A percentile compares a stretch with the other conserved stretches of the same genome.
Conservation (phyloP, 2,113 vertebrate genomes). For the Catagonus wagneri region DNA sequence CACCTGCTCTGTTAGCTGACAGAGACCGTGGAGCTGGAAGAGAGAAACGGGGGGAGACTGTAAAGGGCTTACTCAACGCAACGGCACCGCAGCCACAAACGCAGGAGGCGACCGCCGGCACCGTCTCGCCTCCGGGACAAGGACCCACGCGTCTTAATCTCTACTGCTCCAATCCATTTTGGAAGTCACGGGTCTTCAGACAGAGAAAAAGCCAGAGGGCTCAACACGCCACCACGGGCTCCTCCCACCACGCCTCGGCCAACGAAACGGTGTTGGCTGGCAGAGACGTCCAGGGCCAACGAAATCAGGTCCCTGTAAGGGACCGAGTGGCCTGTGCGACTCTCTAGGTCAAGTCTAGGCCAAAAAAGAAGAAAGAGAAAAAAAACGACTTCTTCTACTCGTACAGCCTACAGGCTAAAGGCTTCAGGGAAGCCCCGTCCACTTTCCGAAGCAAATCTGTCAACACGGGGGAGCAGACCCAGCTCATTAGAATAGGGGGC, state of each 20-base stretch:
- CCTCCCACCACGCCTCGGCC: background rate
- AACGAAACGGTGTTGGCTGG: background rate
- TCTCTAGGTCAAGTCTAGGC: background rate
- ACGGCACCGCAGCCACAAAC: background rate
- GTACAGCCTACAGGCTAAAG: background rate
- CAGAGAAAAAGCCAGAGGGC: background rate
- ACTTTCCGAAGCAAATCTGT: background rate
- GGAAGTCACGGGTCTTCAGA: slow-evolving; percentile 2
- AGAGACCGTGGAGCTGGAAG: slow-evolving; percentile 87
- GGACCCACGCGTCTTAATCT: background rate
- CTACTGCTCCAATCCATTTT: background rate
- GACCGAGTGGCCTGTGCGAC: background rate
- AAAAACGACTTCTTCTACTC: background rate
- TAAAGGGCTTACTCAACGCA: slow-evolving; percentile 74
- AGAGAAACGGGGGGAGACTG: slow-evolving; percentile 77
- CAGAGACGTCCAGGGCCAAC: background rate
- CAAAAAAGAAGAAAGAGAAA: background rate
- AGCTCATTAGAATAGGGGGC: background rate
- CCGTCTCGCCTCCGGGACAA: background rate
- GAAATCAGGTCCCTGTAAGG: background rate
- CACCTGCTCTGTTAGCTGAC: slow-evolving; percentile 85
- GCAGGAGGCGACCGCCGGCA: background rate
- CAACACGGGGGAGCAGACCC: background rate
- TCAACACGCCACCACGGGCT: background rate
- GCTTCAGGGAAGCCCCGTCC: background rate